Percentiles rank a stretch among this genome's conserved stretches.
Conservation (phyloP, 1,140 invertebrate species). For the Pomacea maculata region DNA sequence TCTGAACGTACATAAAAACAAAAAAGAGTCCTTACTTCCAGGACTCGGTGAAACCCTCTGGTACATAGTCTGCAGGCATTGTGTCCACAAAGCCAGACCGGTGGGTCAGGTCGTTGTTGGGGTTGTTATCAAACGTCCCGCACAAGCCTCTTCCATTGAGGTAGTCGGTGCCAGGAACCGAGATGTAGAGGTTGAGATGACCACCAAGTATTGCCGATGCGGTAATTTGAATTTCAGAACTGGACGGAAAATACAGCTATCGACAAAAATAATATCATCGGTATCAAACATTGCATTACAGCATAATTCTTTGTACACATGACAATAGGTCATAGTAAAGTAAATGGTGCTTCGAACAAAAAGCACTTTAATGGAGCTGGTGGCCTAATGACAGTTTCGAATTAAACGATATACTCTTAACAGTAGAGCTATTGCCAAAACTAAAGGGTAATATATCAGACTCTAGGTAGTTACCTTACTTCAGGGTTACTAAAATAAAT, state of each 20-base stretch:
- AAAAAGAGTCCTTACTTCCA: conserved; percentile 8
- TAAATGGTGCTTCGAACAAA: too few species aligned
- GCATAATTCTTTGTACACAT: too few species aligned
- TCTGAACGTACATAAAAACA: not conserved
- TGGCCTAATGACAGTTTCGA: too few species aligned
- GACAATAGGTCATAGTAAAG: too few species aligned
- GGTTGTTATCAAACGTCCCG: conserved; percentile 20
- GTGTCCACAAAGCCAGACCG: conserved; percentile 14
- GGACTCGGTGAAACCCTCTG: conserved; percentile 15
- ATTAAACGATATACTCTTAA: too few species aligned
- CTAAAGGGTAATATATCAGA: too few species aligned
- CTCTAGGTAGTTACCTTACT: too few species aligned
- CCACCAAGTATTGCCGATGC: not conserved
- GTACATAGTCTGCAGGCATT: conserved; percentile 2
- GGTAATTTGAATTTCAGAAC: conserved; percentile 18
- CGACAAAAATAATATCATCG: too few species aligned
- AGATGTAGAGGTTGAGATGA: not conserved
- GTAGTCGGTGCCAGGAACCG: conserved; percentile 9
- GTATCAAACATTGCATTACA: too few species aligned
- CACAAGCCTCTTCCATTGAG: conserved; percentile 4
- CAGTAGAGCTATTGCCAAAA: too few species aligned
- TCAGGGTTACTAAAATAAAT: too few species aligned
- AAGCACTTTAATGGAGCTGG: too few species aligned
- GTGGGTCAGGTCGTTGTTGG: conserved; percentile 19
- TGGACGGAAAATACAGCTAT: conserved; percentile 19